Conservation (phyloP, 2,113 vertebrate species). For the Phylloscopus whistleri region DNA sequence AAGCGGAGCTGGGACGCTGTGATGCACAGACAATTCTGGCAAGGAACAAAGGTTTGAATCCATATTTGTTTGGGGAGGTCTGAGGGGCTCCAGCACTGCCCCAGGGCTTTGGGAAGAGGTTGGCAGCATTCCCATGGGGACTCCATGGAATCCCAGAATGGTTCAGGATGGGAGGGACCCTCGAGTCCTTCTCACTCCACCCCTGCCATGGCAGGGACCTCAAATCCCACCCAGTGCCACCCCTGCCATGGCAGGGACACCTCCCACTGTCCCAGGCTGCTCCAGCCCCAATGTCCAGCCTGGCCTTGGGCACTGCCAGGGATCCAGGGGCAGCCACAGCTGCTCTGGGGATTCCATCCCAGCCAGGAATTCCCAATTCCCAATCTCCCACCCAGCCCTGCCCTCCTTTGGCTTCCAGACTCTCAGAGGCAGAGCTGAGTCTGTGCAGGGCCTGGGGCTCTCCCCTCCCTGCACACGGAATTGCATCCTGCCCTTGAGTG, state of each 20-base stretch:
- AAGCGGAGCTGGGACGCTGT: not conserved
- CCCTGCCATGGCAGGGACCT: no score
- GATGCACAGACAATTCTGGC: not conserved
- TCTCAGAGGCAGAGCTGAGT: not conserved
- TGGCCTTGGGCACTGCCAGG: not conserved
- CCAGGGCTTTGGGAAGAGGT: not conserved
- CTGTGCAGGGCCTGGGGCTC: not conserved
- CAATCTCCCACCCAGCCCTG: rapidly evolving
- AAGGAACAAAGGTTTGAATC: not conserved
- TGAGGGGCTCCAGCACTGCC: not conserved
- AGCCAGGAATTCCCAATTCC: not conserved
- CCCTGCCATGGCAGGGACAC: not conserved
- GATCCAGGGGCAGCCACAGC: not conserved
- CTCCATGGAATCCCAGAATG: not conserved
- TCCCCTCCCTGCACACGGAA: not conserved
- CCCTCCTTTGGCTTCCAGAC: not conserved
- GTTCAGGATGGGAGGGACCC: not conserved
- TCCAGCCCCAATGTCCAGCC: not conserved
- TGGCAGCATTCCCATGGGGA: not conserved
- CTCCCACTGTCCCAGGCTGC: not conserved
- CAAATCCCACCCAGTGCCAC: no score
- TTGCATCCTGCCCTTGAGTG: not conserved
- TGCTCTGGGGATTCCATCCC: not conserved
- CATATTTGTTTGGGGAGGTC: rapidly evolving
- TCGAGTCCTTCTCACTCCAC: rapidly evolving